Percentiles rank a stretch among this genome's conserved stretches.
Conservation (phyloP, 2,113 vertebrate species). For the Shinisaurus crocodilurus region DNA sequence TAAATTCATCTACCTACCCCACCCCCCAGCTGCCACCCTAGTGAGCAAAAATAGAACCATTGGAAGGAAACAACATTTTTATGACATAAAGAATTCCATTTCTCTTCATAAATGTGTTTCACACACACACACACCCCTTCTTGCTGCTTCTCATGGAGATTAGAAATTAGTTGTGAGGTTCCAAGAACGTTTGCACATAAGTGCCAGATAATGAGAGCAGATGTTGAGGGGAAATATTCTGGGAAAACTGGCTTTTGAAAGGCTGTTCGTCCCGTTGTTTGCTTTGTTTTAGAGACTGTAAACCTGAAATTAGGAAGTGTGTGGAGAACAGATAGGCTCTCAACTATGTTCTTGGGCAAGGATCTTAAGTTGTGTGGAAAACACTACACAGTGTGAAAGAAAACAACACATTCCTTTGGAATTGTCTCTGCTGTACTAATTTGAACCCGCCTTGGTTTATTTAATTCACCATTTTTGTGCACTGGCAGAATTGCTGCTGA, state of each 20-base stretch:
- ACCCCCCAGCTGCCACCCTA: background rate
- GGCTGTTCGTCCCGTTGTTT: slow-evolving; percentile 26
- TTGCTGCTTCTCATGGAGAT: slow-evolving; percentile 15
- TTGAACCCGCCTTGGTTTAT: background rate
- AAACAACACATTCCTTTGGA: slow-evolving; percentile 34
- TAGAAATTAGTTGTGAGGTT: slow-evolving; percentile 43
- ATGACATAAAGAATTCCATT: background rate
- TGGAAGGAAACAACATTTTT: background rate
- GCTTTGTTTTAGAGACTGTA: slow-evolving; percentile 42
- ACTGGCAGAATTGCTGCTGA: slow-evolving; percentile 2
- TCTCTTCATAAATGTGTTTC: background rate
- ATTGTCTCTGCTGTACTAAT: background rate
- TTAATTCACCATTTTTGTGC: background rate
- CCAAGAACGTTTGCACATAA: slow-evolving; percentile 20
- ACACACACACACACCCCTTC: background rate
- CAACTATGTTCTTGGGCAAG: slow-evolving; percentile 46
- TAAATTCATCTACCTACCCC: slow-evolving; percentile 20
- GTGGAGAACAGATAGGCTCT: slow-evolving; percentile 43
- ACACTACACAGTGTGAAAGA: background rate
- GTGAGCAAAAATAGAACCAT: slow-evolving; percentile 11
- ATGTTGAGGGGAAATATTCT: slow-evolving; percentile 29
- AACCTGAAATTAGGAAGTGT: slow-evolving; percentile 56
- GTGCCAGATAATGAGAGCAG: slow-evolving; percentile 19
- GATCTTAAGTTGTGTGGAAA: slow-evolving; percentile 41
- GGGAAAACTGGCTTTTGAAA: slow-evolving; percentile 40